Base-by-base conservation (phyloP, 2,888 invertebrate genomes). In the Pandemis heparana region DNA sequence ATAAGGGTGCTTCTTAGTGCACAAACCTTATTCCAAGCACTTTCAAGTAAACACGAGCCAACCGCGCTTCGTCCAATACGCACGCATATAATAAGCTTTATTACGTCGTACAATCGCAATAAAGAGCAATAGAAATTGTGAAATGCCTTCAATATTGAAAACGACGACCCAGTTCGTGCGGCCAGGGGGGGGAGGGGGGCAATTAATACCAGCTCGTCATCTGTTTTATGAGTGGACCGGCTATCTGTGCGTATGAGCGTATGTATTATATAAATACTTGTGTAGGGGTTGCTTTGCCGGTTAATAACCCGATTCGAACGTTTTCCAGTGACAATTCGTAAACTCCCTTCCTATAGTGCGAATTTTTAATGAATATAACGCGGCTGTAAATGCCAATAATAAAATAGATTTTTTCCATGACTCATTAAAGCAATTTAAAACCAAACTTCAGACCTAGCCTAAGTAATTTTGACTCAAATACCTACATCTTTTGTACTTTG, bases 101-200 rank as follows among this genome's bases (percentile, higher is more conserved):
- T 89, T 88, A 87, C 87, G 80, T 84, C 85, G 85, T 87, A 87
- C 86, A 87, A 83, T 87, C 83, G 85, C 85, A 75, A 77, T 90
- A 89, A 87, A 88, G 86, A 86, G 87, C 89, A 88, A 89, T 89
- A 87, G 89, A 89, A 89, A 89, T 90, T 89, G 90, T 90, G 89
- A 90, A 92, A 92, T 90, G 91, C 88, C 89, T 91, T 88, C 89
- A 87, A 88, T 90, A 90, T 92, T 90, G 91, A 90, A 91, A 74
- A 91, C 89, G 91, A 87, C 89, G 91, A 89, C 91, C 92, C 82
- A 91, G 88, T 89, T 92, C 83, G 81, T 81, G 82, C 76, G 82
- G 80, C 81, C 77, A 82, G 79, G 81, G 82, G 82, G 75, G 62
- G 77, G 48, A 69, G 77, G 76, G 77, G 77, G 77, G 86, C 86